These are phyloP conservation scores for Laspeyria flexula DNA, from an alignment of 2,888 invertebrate genomes.

Conservation along the genomic window DNA sequence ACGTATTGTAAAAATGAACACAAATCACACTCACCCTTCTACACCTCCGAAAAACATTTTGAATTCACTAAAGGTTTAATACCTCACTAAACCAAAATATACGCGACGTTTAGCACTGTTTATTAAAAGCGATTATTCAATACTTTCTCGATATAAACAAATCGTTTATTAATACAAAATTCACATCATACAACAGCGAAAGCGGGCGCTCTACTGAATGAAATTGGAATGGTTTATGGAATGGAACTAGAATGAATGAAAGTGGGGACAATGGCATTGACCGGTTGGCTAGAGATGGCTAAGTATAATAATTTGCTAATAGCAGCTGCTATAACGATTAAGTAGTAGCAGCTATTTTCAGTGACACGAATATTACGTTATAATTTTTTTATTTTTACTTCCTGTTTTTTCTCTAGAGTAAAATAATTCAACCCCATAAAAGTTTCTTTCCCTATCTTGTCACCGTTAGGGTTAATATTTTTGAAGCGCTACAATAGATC, in stretches of 20 bases:
- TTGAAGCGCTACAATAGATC: no score
- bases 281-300: background rate
- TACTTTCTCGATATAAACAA: constrained; percentile 36
- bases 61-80: constrained; percentile 21
- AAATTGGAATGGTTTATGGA: constrained; percentile 14
- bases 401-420: no score
- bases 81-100: constrained; percentile 19
- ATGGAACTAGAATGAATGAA: background rate
- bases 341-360: background rate
- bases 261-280: constrained; percentile 1
- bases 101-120: constrained; percentile 30
- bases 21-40: constrained; percentile 69
- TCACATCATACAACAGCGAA: constrained; percentile 48
- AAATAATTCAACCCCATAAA: no score
- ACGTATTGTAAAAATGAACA: constrained; percentile 16
- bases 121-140: constrained; percentile 35
- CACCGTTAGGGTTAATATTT: no score
- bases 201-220: constrained; percentile 56
- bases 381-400: no score
- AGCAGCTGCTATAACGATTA: background rate
- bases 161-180: constrained; percentile 5
- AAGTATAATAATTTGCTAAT: background rate
- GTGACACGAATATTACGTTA: background rate
- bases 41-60: constrained; percentile 75
- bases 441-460: no score